A percentile compares a stretch with the other conserved stretches of the same genome.
phyloP scores from a whole-genome alignment of 2,888 invertebrate species.

The Melitaea athalia region DNA sequence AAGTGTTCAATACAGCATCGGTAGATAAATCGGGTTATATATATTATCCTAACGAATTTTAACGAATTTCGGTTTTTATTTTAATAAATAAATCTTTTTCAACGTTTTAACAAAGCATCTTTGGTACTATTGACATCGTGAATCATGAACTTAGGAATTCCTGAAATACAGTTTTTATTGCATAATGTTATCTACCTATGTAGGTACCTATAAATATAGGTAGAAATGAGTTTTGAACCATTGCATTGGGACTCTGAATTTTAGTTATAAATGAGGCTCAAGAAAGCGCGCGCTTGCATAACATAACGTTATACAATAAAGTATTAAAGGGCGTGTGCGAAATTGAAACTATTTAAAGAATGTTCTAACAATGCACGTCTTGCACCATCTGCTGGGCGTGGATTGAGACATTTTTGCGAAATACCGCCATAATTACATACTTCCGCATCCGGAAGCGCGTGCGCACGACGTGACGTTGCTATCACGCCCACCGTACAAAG shows the following conservation, averaged over 20 bases:
- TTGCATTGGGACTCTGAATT: background rate
- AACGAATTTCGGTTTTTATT: background rate
- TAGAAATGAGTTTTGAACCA: background rate
- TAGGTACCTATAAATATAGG: too few species aligned
- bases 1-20: slow-evolving; percentile 62
- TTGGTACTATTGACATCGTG: too few species aligned
- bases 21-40: slow-evolving; percentile 40
- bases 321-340: slow-evolving; percentile 58
- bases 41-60: slow-evolving; percentile 10
- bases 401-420: slow-evolving; percentile 80
- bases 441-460: slow-evolving; percentile 79
- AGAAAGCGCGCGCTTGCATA: background rate
- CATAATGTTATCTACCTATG: too few species aligned
- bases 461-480: slow-evolving; percentile 59
- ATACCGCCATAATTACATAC: slow-evolving; percentile 74
- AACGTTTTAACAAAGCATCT: too few species aligned
- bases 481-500: slow-evolving; percentile 63
- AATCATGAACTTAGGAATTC: too few species aligned
- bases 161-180: too few species aligned
- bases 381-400: slow-evolving; percentile 72
- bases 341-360: slow-evolving; percentile 69
- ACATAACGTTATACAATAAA: slow-evolving; percentile 5
- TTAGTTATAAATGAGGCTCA: background rate
- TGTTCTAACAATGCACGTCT: slow-evolving; percentile 63
- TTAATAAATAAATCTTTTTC: background rate